Conservation (phyloP, 2,113 vertebrate species). For the Puffinus mauretanicus region DNA sequence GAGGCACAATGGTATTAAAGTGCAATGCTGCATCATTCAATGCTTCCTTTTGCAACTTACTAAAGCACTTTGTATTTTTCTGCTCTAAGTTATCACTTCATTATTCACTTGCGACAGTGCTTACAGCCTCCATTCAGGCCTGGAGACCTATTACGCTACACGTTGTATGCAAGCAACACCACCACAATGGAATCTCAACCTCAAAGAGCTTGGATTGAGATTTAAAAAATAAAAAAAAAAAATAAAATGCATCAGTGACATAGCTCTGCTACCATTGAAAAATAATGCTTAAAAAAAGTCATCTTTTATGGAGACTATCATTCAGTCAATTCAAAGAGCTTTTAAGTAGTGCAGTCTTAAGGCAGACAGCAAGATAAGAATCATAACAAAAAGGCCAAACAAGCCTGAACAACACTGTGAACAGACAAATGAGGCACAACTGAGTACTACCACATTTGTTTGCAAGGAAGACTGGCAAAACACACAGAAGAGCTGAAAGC, state of each 20-base stretch:
- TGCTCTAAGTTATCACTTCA: neutral
- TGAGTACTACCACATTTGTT: neutral
- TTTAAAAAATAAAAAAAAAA: neutral
- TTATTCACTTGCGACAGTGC: neutral
- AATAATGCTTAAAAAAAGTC: neutral
- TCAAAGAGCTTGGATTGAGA: neutral
- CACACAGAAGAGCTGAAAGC: neutral
- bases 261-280: neutral
- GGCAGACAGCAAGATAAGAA: neutral
- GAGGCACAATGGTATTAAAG: neutral
- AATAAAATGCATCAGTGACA: neutral
- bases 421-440: neutral
- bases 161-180: neutral
- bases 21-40: neutral
- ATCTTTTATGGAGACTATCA: neutral
- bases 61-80: neutral
- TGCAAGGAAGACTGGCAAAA: neutral
- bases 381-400: neutral
- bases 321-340: neutral
- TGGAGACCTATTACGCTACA: neutral
- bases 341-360: neutral
- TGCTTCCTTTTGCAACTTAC: slow-evolving; percentile 9
- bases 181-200: neutral
- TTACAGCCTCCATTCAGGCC: neutral
- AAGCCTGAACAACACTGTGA: neutral